These are phyloP conservation scores for Leptinotarsa defecta DNA, from an alignment of 1,140 invertebrate genomes.

Conservation along the genomic window DNA sequence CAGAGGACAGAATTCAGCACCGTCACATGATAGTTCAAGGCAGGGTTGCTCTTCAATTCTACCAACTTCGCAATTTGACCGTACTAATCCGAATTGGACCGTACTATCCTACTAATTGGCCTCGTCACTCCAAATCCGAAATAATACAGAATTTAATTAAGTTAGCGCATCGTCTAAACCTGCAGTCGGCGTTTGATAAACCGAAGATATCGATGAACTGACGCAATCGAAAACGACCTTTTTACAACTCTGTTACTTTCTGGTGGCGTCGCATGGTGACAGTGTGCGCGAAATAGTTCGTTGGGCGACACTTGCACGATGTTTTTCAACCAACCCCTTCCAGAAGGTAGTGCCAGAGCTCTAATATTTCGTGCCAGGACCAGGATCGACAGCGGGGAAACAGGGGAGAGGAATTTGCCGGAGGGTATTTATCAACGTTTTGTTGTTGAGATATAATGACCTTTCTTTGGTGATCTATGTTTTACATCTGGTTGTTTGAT, in stretches of 20 bases:
- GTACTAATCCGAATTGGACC: not conserved
- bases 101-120: not conserved
- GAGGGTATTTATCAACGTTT: too few relatives aligned
- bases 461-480: too few relatives aligned
- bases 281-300: not conserved
- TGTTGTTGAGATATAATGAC: too few relatives aligned
- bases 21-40: too few relatives aligned
- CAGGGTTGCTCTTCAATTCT: too few relatives aligned
- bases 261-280: not conserved
- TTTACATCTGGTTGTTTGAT: too few relatives aligned
- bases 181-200: conserved; percentile 5
- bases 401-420: too few relatives aligned
- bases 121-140: not conserved
- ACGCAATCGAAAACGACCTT: not conserved
- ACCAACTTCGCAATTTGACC: too few relatives aligned
- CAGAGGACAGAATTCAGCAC: too few relatives aligned
- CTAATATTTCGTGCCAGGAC: too few relatives aligned
- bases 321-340: not conserved
- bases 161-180: not conserved
- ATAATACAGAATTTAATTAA: not conserved
- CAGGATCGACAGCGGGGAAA: too few relatives aligned
- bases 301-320: not conserved
- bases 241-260: not conserved
- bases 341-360: not conserved
- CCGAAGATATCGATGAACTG: conserved; percentile 2